Base-by-base conservation (phyloP, 2,797 vertebrate genomes). In the Denticeps clupeoides region DNA sequence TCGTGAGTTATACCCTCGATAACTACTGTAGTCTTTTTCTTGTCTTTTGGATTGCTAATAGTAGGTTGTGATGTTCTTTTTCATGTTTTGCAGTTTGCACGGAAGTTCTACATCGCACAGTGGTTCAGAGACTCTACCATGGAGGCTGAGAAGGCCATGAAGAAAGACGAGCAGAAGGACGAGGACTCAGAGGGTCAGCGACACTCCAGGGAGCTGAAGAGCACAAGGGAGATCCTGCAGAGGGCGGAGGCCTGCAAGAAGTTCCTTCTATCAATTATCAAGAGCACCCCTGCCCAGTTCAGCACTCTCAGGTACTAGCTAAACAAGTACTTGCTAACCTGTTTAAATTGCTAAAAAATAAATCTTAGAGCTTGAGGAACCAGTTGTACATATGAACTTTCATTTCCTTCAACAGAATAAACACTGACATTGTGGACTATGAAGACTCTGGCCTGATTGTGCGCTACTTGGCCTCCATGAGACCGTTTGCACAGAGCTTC, bases 401-500 rank as follows among this genome's bases (percentile, higher is more conserved):
- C 60, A 27, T 53, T 4, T 22, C 12, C 22, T 32, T 19, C 46
- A 23, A 43, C 66, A 86, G 92, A 82, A 91, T 93, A 83, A 92
- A 87, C 79, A 95, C 89, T 65, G 91, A 92, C 75, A 95, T 87
- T 70, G 93, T 97, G 84, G 91, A 95, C 77, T 97, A 97, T 26
- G 88, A 93, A n/a, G 93, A 97, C 74, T 87, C 93, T 52, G 93
- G 91, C 78, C 82, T 97, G 80, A 91, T 94, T 42, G 93, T 97
- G 79, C 90, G 93, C 75, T 96, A 97, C 82, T 89, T 97, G 89
- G 93, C 93, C 90, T 97, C 93, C 71, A 97, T 95, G 91, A 94
- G 93, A 89, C 93, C 93, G 38, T 97, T 97, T 75, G 89, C 91
- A 74, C 93, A 96, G 87, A 97, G 93, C 81, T 97, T 97, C 75